Percentiles rank a stretch among this genome's conserved stretches.
These are phyloP conservation scores for Karalla daura DNA, from an alignment of 2,797 vertebrate species.

Conservation along the genomic window DNA sequence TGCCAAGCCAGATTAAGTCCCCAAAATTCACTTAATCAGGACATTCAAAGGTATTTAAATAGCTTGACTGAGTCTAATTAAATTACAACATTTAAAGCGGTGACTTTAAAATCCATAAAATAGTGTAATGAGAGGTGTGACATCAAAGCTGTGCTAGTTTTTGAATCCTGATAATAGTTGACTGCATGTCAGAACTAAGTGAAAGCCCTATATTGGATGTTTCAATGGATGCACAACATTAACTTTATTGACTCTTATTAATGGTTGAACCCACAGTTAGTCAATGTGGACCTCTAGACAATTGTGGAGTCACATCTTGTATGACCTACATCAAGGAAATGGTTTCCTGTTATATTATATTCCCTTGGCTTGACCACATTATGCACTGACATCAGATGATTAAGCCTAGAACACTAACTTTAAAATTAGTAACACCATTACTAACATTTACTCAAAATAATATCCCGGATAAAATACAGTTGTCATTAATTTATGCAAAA, in stretches of 20 bases:
- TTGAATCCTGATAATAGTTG: neutral
- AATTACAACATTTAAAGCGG: constrained; percentile 20
- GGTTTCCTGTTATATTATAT: neutral
- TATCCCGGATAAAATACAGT: no score
- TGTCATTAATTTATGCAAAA: no score
- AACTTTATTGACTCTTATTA: neutral
- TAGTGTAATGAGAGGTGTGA: constrained; percentile 7
- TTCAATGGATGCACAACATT: constrained; percentile 6
- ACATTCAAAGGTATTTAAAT: constrained; percentile 36
- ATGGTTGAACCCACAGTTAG: neutral
- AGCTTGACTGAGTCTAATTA: constrained; percentile 18
- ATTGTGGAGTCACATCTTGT: constrained; percentile 9
- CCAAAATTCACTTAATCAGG: constrained; percentile 27
- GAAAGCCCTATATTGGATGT: neutral
- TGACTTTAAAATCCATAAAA: constrained; percentile 22
- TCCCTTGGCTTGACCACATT: neutral
- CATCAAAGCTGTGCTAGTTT: neutral
- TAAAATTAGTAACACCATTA: no score
- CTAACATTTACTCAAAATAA: no score
- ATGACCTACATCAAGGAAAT: constrained; percentile 15
- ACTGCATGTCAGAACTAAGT: neutral
- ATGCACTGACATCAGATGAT: constrained; percentile 10
- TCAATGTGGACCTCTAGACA: neutral
- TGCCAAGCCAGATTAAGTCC: constrained; percentile 35
- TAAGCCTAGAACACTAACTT: no score